These are phyloP conservation scores for Blera fallax DNA, from an alignment of 2,888 invertebrate species.

Conservation along the genomic window DNA sequence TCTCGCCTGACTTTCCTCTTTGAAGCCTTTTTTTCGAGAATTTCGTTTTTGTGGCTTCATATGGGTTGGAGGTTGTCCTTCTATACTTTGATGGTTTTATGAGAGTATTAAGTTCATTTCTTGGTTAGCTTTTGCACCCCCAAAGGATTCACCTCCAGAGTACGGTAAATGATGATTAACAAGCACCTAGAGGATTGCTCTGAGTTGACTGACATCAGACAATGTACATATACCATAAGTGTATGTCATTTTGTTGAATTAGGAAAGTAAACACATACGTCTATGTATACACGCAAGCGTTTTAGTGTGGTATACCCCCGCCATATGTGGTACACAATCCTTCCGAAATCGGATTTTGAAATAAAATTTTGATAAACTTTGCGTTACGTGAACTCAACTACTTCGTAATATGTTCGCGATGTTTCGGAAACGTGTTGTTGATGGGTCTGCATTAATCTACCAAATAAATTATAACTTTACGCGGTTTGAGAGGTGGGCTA, in stretches of 20 bases:
- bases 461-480: slow-evolving; percentile 1
- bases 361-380: too few species aligned
- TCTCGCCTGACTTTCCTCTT: background rate
- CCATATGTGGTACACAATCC: background rate
- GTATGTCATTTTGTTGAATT: background rate
- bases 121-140: slow-evolving; percentile 8
- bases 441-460: background rate
- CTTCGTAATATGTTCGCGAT: background rate
- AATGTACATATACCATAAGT: background rate
- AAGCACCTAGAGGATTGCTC: slow-evolving; percentile 1
- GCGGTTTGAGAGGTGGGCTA: background rate
- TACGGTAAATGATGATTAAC: slow-evolving; percentile 29
- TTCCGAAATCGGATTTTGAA: background rate
- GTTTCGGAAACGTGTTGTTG: background rate
- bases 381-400: too few species aligned
- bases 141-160: slow-evolving; percentile 19
- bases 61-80: background rate
- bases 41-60: background rate
- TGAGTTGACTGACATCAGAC: background rate
- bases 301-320: background rate
- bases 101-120: background rate
- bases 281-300: too few species aligned
- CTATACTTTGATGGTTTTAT: background rate
- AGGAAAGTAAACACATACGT: background rate
- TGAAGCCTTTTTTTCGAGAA: background rate